Percentiles rank a stretch among this genome's conserved stretches.
phyloP scores from a whole-genome alignment of 1,140 invertebrate species.

The Tetranychus cinnabarinus region DNA sequence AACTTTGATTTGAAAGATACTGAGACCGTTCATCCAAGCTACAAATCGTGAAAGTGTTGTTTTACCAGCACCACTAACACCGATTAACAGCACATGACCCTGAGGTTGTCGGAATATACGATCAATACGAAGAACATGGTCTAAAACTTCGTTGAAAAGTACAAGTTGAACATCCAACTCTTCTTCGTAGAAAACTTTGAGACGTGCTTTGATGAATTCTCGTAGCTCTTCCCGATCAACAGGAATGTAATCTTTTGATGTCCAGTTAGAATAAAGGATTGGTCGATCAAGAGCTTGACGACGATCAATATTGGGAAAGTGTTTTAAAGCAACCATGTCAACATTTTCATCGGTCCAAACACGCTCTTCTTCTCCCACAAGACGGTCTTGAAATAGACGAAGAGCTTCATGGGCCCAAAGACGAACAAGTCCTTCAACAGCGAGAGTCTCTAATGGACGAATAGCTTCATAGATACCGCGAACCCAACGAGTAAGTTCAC shows the following conservation, averaged over 20 bases:
- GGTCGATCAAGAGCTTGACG: conserved; percentile 65
- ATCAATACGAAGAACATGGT: conserved; percentile 94
- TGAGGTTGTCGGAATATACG: conserved; percentile 96
- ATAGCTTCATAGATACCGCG: conserved; percentile 97
- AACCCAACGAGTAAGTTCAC: conserved; percentile 98
- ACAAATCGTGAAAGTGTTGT: conserved; percentile 96
- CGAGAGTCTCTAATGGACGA: conserved; percentile 59
- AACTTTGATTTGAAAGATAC: conserved; percentile 91
- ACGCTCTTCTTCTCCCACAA: conserved; percentile 82
- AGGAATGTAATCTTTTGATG: conserved; percentile 92
- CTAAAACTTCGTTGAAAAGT: conserved; percentile 92
- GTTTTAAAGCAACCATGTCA: conserved; percentile 71
- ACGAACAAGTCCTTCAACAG: conserved; percentile 78
- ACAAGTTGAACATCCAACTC: conserved; percentile 94
- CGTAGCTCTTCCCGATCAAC: conserved; percentile 81
- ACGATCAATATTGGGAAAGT: conserved; percentile 75
- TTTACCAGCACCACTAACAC: conserved; percentile 92
- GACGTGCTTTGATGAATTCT: conserved; percentile 84
- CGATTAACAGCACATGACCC: conserved; percentile 84
- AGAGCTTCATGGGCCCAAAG: conserved; percentile 97
- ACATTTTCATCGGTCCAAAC: conserved; percentile 97
- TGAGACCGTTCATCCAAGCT: conserved; percentile 98
- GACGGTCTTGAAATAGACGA: conserved; percentile 70
- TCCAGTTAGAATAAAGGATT: conserved; percentile 94
- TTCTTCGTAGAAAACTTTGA: conserved; percentile 97